Percentiles rank a stretch among this genome's conserved stretches.
Evolutionary conservation across 2,797 vertebrate genomes (phyloP).

Genomic region (Otus scops): DNA sequence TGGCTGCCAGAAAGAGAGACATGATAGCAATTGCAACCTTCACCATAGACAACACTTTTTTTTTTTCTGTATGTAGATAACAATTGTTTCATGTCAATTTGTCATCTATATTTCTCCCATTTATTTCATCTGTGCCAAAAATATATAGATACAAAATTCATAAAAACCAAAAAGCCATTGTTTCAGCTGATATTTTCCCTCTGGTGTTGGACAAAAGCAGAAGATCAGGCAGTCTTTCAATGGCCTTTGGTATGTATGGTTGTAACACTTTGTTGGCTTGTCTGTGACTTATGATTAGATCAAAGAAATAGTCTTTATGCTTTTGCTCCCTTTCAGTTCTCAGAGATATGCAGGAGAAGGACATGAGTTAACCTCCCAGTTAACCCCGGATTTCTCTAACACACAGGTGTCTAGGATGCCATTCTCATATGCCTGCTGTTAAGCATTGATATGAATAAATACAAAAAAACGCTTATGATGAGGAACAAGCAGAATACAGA

Average conservation of each 20-base stretch:
- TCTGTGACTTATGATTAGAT: background rate
- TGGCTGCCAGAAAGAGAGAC: background rate
- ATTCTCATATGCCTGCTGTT: background rate
- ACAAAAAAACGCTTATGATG: background rate
- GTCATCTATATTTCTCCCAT: background rate
- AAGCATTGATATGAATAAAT: background rate
- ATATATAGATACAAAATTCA: background rate
- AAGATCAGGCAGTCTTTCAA: background rate
- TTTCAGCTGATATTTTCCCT: background rate
- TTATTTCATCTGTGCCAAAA: background rate
- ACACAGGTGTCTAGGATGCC: no score
- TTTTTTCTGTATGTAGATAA: background rate
- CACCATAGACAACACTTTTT: background rate
- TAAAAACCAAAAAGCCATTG: fast-evolving
- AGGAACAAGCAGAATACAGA: background rate
- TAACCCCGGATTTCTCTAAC: background rate
- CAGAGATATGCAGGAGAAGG: background rate
- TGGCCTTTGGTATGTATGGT: background rate
- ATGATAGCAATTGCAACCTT: background rate
- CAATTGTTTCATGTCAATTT: background rate
- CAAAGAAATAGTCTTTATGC: background rate
- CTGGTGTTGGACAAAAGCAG: background rate
- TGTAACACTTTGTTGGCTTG: background rate
- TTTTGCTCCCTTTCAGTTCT: background rate
- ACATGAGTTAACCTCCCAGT: background rate